Percentiles rank a stretch among this genome's conserved stretches.
These are phyloP conservation scores for Zootermopsis nevadensis DNA, from an alignment of 2,888 invertebrate species.

Conservation along the genomic window DNA sequence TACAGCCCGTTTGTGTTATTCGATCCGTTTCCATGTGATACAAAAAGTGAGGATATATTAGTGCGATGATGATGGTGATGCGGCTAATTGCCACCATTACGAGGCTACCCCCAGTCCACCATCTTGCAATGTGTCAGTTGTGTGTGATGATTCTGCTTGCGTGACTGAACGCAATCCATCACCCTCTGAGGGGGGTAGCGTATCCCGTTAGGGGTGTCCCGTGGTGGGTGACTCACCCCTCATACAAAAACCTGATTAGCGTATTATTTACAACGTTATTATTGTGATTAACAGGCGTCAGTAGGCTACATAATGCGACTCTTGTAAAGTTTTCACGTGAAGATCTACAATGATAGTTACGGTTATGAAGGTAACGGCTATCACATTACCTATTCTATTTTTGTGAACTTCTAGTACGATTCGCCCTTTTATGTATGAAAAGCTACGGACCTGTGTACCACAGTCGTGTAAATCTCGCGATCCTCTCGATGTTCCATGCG, in stretches of 20 bases:
- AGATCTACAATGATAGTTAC: too few species aligned
- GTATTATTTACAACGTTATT: neutral
- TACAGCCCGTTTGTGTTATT: neutral
- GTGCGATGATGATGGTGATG: neutral
- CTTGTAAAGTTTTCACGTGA: too few species aligned
- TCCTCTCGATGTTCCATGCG: too few species aligned
- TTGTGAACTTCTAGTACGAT: too few species aligned
- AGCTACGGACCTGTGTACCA: too few species aligned
- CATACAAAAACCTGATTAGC: neutral
- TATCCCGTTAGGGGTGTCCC: conserved; percentile 30
- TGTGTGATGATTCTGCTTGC: conserved; percentile 39
- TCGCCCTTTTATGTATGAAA: too few species aligned
- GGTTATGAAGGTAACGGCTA: too few species aligned
- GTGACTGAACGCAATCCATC: conserved; percentile 32
- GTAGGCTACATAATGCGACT: too few species aligned
- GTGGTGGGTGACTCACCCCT: neutral
- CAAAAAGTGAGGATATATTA: conserved; percentile 25
- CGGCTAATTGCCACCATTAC: conserved; percentile 30
- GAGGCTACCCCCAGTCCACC: neutral
- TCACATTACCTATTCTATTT: too few species aligned
- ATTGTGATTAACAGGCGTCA: neutral
- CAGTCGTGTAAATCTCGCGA: too few species aligned
- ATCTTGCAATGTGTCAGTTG: conserved; percentile 15
- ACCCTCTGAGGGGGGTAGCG: conserved; percentile 18
- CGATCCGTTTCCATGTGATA: conserved; percentile 4